Evolutionary conservation across 2,888 invertebrate genomes (phyloP).

Genomic region (Horisme vitalbata): DNA sequence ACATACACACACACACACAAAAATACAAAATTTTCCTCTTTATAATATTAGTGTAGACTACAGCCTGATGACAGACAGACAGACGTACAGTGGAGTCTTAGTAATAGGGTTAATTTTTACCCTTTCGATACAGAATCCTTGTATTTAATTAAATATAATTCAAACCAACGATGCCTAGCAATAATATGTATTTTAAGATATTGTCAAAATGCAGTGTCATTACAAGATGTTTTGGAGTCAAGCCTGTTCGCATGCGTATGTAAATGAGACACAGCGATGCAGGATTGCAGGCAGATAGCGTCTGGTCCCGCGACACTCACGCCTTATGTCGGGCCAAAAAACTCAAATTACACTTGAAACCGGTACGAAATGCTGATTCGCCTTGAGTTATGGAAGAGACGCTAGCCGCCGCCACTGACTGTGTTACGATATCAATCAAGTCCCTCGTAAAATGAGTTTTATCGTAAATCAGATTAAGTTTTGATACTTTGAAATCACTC

Average conservation of each 20-base stretch:
- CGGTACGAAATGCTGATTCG: slow-evolving; percentile 39
- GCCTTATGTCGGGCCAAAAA: slow-evolving; percentile 37
- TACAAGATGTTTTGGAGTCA: slow-evolving; percentile 37
- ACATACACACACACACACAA: too few relatives aligned
- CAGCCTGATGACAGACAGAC: too few relatives aligned
- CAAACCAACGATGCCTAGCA: too few relatives aligned
- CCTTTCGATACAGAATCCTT: too few relatives aligned
- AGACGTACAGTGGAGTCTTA: too few relatives aligned
- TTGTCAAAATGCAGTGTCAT: slow-evolving; percentile 43
- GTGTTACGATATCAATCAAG: slow-evolving; percentile 44
- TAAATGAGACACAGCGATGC: slow-evolving; percentile 46
- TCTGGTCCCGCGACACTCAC: slow-evolving; percentile 26
- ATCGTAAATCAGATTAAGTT: slow-evolving; percentile 35
- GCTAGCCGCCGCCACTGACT: slow-evolving; percentile 20
- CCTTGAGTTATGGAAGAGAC: slow-evolving; percentile 37
- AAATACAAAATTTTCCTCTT: too few relatives aligned
- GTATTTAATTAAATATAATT: too few relatives aligned
- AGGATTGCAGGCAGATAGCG: too few relatives aligned
- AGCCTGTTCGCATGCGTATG: slow-evolving; percentile 40
- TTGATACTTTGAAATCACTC: slow-evolving; percentile 21
- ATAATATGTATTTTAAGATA: too few relatives aligned
- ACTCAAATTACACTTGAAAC: slow-evolving; percentile 41
- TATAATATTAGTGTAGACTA: too few relatives aligned
- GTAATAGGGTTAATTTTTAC: too few relatives aligned
- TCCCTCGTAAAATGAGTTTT: slow-evolving; percentile 38